Conservation (phyloP, 1,140 invertebrate species). For the Drosophila bipectinata region DNA sequence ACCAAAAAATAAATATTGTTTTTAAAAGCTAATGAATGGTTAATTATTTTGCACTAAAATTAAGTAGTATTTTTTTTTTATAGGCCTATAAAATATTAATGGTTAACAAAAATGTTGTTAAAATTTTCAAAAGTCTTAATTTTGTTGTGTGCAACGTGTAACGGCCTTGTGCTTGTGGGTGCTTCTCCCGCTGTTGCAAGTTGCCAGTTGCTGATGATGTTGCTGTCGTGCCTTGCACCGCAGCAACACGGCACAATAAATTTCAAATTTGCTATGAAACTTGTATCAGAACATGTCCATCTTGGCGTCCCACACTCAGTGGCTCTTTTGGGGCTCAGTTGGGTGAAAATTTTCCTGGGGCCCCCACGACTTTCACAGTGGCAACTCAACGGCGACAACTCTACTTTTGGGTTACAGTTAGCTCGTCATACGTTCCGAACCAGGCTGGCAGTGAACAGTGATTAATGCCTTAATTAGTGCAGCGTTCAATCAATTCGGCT, state of each 20-base stretch:
- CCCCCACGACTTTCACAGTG: constrained; percentile 54
- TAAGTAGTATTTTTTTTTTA: background rate
- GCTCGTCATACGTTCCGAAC: constrained; percentile 14
- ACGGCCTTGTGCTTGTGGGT: constrained; percentile 59
- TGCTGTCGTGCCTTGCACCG: constrained; percentile 44
- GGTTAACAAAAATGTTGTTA: background rate
- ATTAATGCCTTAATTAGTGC: constrained; percentile 80
- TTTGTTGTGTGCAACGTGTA: constrained; percentile 1
- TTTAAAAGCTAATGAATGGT: background rate
- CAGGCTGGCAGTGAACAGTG: constrained; percentile 23
- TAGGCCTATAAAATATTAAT: background rate
- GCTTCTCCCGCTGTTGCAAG: constrained; percentile 46
- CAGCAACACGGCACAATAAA: constrained; percentile 67
- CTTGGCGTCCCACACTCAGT: constrained; percentile 60
- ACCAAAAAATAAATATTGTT: background rate
- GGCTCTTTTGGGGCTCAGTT: constrained; percentile 13
- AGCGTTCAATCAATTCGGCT: constrained; percentile 46
- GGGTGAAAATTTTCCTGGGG: constrained; percentile 63
- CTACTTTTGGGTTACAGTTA: constrained; percentile 8
- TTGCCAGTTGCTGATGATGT: constrained; percentile 41
- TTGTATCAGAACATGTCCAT: constrained; percentile 82
- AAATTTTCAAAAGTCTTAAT: background rate
- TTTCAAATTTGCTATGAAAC: constrained; percentile 81
- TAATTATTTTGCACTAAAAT: background rate
- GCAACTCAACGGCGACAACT: constrained; percentile 24